Percentiles rank a stretch among this genome's conserved stretches.
These are phyloP conservation scores for Drosophila nebulosa DNA, from an alignment of 1,140 invertebrate genomes.

Conservation along the genomic window DNA sequence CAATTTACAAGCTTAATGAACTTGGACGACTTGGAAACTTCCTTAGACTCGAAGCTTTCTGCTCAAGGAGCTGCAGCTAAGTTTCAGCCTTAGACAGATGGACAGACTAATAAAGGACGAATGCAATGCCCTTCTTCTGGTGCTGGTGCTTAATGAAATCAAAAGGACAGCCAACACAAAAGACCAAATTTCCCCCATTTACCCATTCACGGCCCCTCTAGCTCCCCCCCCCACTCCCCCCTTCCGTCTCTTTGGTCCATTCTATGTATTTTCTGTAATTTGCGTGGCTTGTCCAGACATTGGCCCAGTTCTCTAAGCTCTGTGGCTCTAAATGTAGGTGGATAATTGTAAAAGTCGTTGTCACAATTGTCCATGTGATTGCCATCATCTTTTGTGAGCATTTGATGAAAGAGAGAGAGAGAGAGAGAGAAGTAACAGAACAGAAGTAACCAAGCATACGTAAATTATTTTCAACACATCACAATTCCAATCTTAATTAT, in stretches of 20 bases:
- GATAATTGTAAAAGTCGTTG: neutral
- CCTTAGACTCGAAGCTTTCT: neutral
- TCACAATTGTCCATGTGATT: neutral
- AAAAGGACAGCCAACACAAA: slow-evolving; percentile 12
- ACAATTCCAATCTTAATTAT: too few species aligned
- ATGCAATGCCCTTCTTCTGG: slow-evolving; percentile 24
- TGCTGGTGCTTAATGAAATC: slow-evolving; percentile 38
- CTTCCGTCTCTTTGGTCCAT: neutral
- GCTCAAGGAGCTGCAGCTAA: slow-evolving; percentile 6
- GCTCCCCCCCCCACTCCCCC: neutral
- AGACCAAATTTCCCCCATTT: neutral
- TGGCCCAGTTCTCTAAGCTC: neutral
- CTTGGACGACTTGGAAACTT: slow-evolving; percentile 34
- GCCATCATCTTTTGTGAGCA: neutral
- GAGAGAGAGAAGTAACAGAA: neutral
- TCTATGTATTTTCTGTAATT: slow-evolving; percentile 31
- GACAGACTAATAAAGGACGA: neutral
- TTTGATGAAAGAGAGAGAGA: neutral
- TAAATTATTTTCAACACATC: neutral
- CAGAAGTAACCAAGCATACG: neutral
- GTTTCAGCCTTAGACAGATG: neutral
- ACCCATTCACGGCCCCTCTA: too few species aligned
- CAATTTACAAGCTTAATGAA: slow-evolving; percentile 67
- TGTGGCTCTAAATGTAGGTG: neutral
- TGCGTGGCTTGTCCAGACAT: neutral